Percentiles rank a stretch among this genome's conserved stretches.
These are phyloP conservation scores for Vesta saturnalis DNA, from an alignment of 2,888 invertebrate species.

Conservation along the genomic window DNA sequence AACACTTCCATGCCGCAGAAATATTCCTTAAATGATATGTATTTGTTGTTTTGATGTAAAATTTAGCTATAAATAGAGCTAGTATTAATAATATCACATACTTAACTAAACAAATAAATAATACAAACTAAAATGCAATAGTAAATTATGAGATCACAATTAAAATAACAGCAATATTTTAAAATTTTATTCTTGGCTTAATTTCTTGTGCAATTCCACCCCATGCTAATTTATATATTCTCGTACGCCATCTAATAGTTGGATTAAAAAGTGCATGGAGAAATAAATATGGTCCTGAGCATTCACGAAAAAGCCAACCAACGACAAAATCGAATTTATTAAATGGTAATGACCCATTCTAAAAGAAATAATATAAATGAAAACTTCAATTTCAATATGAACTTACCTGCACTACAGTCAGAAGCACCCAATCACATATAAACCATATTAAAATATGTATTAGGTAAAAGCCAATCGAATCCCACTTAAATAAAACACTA, in stretches of 20 bases:
- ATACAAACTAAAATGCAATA: background rate
- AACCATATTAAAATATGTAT: constrained; percentile 96
- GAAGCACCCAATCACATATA: constrained; percentile 92
- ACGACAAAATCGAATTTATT: constrained; percentile 94
- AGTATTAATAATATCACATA: background rate
- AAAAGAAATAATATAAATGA: constrained; percentile 51
- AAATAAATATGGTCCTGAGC: constrained; percentile 89
- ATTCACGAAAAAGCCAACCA: constrained; percentile 95
- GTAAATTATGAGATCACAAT: constrained; percentile 33
- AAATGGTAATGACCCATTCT: constrained; percentile 93
- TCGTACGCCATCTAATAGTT: constrained; percentile 92
- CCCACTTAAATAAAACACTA: constrained; percentile 83
- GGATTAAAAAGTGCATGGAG: constrained; percentile 87
- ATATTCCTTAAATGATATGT: constrained; percentile 36
- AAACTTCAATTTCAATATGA: background rate
- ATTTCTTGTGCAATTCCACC: constrained; percentile 94
- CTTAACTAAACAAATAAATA: background rate
- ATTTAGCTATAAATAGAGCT: background rate
- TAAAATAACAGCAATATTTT: constrained; percentile 40
- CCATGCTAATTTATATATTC: constrained; percentile 92
- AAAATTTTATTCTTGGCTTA: constrained; percentile 77
- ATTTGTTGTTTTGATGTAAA: constrained; percentile 15
- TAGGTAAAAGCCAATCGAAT: constrained; percentile 90
- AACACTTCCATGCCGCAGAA: no score
- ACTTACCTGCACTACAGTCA: constrained; percentile 82